Evolutionary conservation across 2,888 invertebrate species (phyloP), one percentile per base, ranked within the genome.

Genomic region (Acanthosepion esculentum): DNA sequence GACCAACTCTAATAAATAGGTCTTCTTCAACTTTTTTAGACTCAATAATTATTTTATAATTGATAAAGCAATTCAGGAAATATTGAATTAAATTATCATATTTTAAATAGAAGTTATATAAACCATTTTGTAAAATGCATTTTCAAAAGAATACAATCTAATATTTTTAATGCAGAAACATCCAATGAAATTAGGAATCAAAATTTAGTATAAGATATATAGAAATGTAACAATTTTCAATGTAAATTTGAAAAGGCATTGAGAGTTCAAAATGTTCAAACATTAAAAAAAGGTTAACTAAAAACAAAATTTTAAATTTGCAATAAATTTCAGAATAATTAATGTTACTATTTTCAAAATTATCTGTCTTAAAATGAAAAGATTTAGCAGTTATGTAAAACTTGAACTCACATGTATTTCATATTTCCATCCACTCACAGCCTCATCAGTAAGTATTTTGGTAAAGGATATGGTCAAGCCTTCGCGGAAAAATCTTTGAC

Each of bases 361-460:
- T 7, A 78, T 29, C 29, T 78, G 10, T 78, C n/a, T 59, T 23
- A 59, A 59, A 59, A 59, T 59, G 20, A 55, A 15, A 59, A 59
- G 23, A 6, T 55, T 55, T 55, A 41, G 15, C 15, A 15, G 20
- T 55, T 0, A 55, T 15, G 29, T 78, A 78, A 78, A 18, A 78
- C 4, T 78, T 23, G 3, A 91, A 97, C 97, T 97, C 96, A 98
- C 98, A 97, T 99, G 99, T 97, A 99, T 99, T 97, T 99, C 99
- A 97, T 98, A 98, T 98, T 99, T 99, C 99, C 99, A 99, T 97
- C 99, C 99, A 97, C 99, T 99, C 94, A 99, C 99, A 94, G 99
- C 99, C 98, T 99, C 99, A 97, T 99, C 99, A 41, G 99, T 99
- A 97, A 99, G 98, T 97, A 99, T 99, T 98, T 99, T 99, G 94